Base-by-base conservation (phyloP, 2,888 invertebrate genomes). In the Willowsia nigromaculata region DNA sequence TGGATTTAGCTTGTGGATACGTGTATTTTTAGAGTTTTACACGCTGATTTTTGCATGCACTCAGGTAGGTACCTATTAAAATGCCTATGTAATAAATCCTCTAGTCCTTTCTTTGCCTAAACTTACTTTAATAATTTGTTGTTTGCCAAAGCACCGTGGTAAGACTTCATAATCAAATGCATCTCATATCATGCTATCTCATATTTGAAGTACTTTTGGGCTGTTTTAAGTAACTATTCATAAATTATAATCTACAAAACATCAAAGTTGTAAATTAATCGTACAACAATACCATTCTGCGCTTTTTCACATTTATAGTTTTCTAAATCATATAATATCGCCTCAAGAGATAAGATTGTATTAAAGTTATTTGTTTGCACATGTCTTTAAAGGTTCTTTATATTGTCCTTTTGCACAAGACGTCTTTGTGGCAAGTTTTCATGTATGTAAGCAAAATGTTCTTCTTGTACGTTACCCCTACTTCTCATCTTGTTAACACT, bases 361-460 rank as follows among this genome's bases (percentile, higher is more conserved):
- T 62, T 30, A 40, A 37, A 40, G 40, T 0, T 40, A 37, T 68
- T 68, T 68, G 40, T 68, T 68, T 68, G 18, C 9, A 15, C 5
- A 22, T n/a, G 37, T 74, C 47, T 40, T 47, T 47, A 74, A 74
- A 25, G 27, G 9, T 25, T 47, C 43, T 27, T 27, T 74, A 22
- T 74, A 74, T 47, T 74, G 74, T 74, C 74, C 47, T 27, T 47
- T n/a, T n/a, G n/a, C n/a, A n/a, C n/a, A n/a, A n/a, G n/a, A n/a
- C n/a, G n/a, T n/a, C n/a, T n/a, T n/a, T n/a, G n/a, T n/a, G n/a
- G n/a, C n/a, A n/a, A n/a, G n/a, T n/a, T n/a, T n/a, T n/a, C n/a
- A n/a, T n/a, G n/a, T n/a, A n/a, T n/a, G n/a, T n/a, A n/a, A n/a
- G n/a, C n/a, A n/a, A n/a, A n/a, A n/a, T n/a, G n/a, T n/a, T n/a